These are phyloP conservation scores for Rhinoptilus africanus DNA, from an alignment of 2,113 vertebrate species.

Conservation along the genomic window DNA sequence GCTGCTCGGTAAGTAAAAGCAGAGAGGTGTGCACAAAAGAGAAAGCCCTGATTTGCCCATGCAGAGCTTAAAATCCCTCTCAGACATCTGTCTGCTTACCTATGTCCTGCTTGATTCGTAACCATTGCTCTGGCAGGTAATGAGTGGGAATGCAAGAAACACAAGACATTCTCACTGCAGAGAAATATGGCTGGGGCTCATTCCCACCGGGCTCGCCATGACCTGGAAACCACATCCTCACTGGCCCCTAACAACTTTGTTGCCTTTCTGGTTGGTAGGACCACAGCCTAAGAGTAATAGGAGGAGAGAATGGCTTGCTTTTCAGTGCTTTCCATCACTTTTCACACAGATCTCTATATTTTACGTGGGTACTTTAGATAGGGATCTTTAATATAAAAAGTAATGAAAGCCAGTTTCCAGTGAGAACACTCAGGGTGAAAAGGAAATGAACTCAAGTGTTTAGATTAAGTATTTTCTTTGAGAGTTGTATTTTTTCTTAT, in stretches of 20 bases:
- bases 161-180: not conserved
- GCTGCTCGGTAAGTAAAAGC: not conserved
- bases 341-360: not conserved
- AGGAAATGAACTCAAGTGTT: not conserved
- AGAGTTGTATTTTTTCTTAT: not conserved
- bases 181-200: not conserved
- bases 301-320: not conserved
- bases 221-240: not conserved
- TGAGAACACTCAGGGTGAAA: not conserved
- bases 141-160: not conserved
- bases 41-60: not conserved
- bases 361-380: not conserved
- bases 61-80: not conserved
- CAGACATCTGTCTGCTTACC: not conserved
- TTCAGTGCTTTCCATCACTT: not conserved
- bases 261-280: not conserved
- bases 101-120: not conserved
- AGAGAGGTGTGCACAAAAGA: not conserved
- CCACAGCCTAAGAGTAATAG: not conserved
- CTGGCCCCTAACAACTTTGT: not conserved
- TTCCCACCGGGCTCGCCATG: rapidly evolving
- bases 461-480: not conserved
- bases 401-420: not conserved
- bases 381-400: conserved; percentile 14
- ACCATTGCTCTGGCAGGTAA: not conserved